These are phyloP conservation scores for Podiceps cristatus DNA, from an alignment of 2,113 vertebrate species.

Conservation along the genomic window DNA sequence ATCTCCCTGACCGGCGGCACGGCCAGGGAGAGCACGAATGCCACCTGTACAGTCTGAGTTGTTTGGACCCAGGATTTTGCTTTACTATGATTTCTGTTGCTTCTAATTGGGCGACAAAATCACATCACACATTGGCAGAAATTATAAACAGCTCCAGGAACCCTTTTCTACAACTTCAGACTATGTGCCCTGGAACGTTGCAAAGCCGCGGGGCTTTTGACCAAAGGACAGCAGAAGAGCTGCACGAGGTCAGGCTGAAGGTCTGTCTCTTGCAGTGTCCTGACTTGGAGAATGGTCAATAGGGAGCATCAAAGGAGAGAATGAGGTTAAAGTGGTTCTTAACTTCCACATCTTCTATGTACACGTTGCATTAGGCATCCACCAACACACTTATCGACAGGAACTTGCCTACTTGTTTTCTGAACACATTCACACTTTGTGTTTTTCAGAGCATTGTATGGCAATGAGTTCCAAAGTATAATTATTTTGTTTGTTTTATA, in stretches of 20 bases:
- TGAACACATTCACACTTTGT: neutral
- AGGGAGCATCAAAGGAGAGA: neutral
- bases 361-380: fast-evolving
- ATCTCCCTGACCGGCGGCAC: fast-evolving
- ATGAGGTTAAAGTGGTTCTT: neutral
- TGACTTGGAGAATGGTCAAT: fast-evolving
- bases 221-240: fast-evolving
- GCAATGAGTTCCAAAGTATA: neutral
- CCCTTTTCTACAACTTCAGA: neutral
- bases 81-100: neutral
- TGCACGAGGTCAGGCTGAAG: neutral
- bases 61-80: neutral
- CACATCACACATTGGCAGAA: fast-evolving
- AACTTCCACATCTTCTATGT: fast-evolving
- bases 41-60: neutral
- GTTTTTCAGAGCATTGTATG: neutral
- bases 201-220: fast-evolving
- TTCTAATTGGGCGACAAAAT: neutral
- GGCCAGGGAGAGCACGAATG: fast-evolving
- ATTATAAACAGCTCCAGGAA: neutral
- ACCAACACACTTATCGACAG: neutral
- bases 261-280: fast-evolving
- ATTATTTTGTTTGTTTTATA: neutral
- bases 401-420: neutral
- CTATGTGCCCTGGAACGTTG: fast-evolving